Evolutionary conservation across 2,113 vertebrate species (phyloP), one percentile per base, ranked within the genome.

Genomic region (Antidorcas marsupialis): DNA sequence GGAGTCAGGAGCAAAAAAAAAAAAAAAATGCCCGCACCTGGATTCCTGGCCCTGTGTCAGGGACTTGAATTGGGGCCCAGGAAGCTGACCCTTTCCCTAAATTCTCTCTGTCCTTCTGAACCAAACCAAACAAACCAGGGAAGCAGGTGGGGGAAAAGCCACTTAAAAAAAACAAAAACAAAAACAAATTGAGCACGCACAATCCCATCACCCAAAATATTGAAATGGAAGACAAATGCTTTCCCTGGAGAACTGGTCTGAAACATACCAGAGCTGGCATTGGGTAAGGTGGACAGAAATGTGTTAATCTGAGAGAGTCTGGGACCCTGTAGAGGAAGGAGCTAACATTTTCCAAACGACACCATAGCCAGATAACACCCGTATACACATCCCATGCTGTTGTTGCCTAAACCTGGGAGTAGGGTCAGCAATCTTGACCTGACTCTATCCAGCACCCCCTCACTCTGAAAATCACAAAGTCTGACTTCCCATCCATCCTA

Each of bases 171-270:
- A 92, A 76, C 2, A 6, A 45, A 45, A 45, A 7, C 43, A 74
- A 43, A 23, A 95, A 91, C 27, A 91, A 94, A 89, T 59, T 71
- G 86, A 89, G 88, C 95, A 85, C 87, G 96, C 33, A 79, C 45
- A 95, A 97, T 74, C 33, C 60, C 71, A 89, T 97, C 92, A 88
- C 81, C 85, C 81, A 36, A 94, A 95, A 94, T 71, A 86, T 19
- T 88, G 94, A 91, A 83, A 71, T 83, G 87, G 89, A 97, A 98
- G 96, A 95, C 92, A 97, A 92, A 94, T 12, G 81, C 88, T 82
- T 95, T 59, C 81, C 89, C 82, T 50, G 52, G 96, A 95, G 96
- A 71, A 57, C 36, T 82, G n/a, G 33, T 95, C 57, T 97, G 96
- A 96, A 96, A 94, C 74, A 95, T 47, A 90, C 81, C 47, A 95